Conservation (phyloP, 1,140 invertebrate genomes). For the Drosophila lacteicornis region DNA sequence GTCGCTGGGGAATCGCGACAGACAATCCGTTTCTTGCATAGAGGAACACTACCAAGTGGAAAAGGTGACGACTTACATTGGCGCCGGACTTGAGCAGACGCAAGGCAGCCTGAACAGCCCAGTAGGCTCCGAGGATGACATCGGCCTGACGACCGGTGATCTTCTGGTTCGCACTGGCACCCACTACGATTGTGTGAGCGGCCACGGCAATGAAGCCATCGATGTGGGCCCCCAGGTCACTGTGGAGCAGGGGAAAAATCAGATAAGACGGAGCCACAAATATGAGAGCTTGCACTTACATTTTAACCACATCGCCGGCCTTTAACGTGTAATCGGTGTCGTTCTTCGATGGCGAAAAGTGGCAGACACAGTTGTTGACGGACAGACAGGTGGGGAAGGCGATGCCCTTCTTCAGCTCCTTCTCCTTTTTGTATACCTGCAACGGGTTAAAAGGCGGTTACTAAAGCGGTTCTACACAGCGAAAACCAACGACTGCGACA, state of each 20-base stretch:
- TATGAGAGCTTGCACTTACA: constrained; percentile 88
- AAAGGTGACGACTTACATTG: constrained; percentile 87
- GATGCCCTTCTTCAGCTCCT: constrained; percentile 98
- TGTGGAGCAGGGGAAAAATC: constrained; percentile 77
- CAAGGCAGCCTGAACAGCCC: constrained; percentile 97
- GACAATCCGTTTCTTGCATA: constrained; percentile 71
- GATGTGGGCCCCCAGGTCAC: constrained; percentile 98
- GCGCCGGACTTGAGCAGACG: constrained; percentile 96
- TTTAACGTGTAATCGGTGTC: constrained; percentile 95
- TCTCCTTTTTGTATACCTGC: constrained; percentile 96
- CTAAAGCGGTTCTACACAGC: not conserved
- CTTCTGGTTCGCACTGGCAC: constrained; percentile 89
- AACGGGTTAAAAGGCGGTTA: not conserved
- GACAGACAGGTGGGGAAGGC: constrained; percentile 99
- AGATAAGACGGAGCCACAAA: constrained; percentile 38
- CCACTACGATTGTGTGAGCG: constrained; percentile 97
- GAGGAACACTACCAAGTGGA: not conserved
- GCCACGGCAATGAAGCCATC: constrained; percentile 99
- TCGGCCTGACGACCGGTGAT: constrained; percentile 96
- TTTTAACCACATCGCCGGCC: constrained; percentile 98
- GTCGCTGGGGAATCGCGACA: constrained; percentile 15
- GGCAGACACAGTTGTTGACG: constrained; percentile 99
- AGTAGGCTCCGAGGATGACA: constrained; percentile 97
- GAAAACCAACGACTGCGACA: not conserved
- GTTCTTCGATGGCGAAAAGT: constrained; percentile 97